These are phyloP conservation scores for Botrylloides violaceus DNA, from an alignment of 23 tunicate genomes.

Conservation along the genomic window DNA sequence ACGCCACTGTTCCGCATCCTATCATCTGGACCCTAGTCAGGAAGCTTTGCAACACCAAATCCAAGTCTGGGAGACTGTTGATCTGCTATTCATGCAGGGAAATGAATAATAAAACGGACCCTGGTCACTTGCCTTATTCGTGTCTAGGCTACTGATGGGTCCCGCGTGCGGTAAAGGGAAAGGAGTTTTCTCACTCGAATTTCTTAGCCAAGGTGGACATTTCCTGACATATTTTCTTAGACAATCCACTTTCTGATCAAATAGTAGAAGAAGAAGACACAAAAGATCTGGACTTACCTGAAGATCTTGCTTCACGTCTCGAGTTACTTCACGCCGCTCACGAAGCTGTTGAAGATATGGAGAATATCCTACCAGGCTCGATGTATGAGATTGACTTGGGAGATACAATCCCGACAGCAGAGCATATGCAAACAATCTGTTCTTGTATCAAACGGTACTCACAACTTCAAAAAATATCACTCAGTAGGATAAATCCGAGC, in stretches of 20 bases:
- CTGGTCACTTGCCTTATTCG: too few species aligned
- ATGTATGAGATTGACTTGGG: background rate
- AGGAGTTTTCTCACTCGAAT: too few species aligned
- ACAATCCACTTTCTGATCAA: slow-evolving; percentile 2
- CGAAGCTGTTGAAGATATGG: background rate
- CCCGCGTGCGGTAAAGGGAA: too few species aligned
- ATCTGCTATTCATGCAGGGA: too few species aligned
- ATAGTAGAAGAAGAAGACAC: background rate
- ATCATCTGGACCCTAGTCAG: too few species aligned
- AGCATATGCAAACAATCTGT: background rate
- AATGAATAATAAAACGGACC: too few species aligned
- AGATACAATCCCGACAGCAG: background rate
- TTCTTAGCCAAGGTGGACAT: too few species aligned
- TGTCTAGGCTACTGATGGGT: too few species aligned
- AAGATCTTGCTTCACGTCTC: background rate
- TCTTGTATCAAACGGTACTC: background rate
- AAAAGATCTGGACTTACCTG: background rate
- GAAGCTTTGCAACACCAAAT: too few species aligned
- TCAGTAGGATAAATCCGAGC: background rate
- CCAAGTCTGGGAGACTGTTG: too few species aligned
- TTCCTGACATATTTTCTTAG: background rate
- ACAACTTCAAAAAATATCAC: background rate
- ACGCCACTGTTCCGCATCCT: too few species aligned
- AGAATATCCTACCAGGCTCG: background rate
- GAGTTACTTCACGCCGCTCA: background rate